phyloP scores from a whole-genome alignment of 2,888 invertebrate genomes.

The Drosophila nr. medialis region DNA sequence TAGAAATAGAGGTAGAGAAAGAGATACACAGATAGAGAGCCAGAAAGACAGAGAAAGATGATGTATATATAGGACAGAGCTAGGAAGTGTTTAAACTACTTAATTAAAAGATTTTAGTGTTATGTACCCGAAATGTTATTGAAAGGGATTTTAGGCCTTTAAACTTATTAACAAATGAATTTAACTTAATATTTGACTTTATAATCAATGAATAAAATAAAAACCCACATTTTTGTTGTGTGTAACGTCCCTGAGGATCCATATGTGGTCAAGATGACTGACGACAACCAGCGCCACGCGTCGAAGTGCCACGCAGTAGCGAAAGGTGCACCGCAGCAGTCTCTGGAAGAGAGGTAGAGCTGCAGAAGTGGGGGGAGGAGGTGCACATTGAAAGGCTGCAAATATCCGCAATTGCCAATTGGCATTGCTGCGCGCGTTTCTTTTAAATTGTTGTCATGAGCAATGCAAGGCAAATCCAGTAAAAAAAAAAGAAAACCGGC shows the following conservation, averaged over 20 bases:
- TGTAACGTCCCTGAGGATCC: conserved; percentile 37
- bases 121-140: background rate
- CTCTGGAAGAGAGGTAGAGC: background rate
- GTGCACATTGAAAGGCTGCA: conserved; percentile 13
- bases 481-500: conserved; percentile 43
- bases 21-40: background rate
- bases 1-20: background rate
- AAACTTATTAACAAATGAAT: background rate
- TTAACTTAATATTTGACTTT: background rate
- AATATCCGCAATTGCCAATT: conserved; percentile 69
- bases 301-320: conserved; percentile 42
- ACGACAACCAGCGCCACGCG: conserved; percentile 51
- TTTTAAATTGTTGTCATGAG: conserved; percentile 66
- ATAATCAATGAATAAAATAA: background rate
- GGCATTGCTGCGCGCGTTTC: conserved; percentile 69
- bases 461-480: conserved; percentile 18
- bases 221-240: no score
- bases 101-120: background rate
- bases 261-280: conserved; percentile 27
- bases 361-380: background rate
- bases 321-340: conserved; percentile 56
- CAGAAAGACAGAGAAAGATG: background rate
- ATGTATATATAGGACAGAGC: background rate
- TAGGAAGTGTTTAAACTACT: background rate
- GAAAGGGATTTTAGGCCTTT: background rate